These are phyloP conservation scores for Uloborus diversus DNA, from an alignment of 1,140 invertebrate species.

Conservation along the genomic window DNA sequence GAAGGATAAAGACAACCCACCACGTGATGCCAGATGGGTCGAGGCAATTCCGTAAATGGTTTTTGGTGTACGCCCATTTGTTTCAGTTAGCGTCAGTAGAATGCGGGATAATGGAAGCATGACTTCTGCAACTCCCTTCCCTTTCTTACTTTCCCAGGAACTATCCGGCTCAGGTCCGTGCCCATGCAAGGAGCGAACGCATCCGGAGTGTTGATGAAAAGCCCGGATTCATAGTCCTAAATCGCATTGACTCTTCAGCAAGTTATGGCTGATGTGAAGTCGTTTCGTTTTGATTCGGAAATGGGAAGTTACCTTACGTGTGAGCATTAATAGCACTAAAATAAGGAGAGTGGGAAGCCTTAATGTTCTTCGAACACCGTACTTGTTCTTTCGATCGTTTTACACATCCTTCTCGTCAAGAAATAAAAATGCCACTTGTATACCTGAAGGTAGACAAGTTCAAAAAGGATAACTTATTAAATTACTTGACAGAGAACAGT, in stretches of 20 bases:
- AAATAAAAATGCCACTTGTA: no score
- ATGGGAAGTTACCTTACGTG: no score
- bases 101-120: conserved; percentile 51
- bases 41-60: conserved; percentile 56
- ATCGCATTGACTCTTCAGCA: conserved; percentile 51
- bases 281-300: no score
- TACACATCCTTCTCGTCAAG: no score
- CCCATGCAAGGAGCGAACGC: conserved; percentile 18
- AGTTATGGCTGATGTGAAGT: conserved; percentile 21
- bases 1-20: conserved; percentile 9
- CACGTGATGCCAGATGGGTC: conserved; percentile 54
- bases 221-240: conserved; percentile 20
- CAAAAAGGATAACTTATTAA: no score
- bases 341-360: no score
- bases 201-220: conserved; percentile 51
- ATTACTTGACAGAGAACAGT: no score
- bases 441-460: no score
- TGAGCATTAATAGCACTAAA: no score
- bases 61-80: conserved; percentile 52
- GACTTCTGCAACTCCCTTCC: conserved; percentile 36
- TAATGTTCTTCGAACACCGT: no score
- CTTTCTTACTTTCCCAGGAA: background rate
- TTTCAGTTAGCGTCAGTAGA: conserved; percentile 54
- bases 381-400: no score
- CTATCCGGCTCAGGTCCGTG: conserved; percentile 19